Conservation (phyloP, 2,797 vertebrate genomes). For the Channa striata region DNA sequence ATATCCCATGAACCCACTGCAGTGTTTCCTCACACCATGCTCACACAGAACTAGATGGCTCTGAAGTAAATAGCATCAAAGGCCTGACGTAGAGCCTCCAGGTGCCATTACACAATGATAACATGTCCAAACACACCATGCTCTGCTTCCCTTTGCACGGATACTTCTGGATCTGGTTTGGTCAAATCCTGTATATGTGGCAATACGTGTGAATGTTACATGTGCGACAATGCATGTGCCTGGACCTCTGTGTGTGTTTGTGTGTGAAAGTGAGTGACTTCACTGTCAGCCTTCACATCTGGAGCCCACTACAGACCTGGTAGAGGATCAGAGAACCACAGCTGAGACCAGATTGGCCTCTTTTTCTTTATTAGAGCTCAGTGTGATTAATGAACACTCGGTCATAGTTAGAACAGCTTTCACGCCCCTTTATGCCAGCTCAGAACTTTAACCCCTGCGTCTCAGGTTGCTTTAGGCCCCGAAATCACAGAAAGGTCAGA, state of each 20-base stretch:
- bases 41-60: background rate
- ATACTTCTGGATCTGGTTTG: conserved; percentile 21
- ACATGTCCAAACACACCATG: conserved; percentile 34
- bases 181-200: too few species aligned
- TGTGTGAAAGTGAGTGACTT: conserved; percentile 22
- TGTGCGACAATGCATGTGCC: conserved; percentile 24
- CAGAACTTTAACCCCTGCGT: conserved; percentile 48
- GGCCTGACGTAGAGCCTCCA: conserved; percentile 11
- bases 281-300: conserved; percentile 67
- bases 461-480: conserved; percentile 59
- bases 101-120: conserved; percentile 21
- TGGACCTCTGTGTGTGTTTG: conserved; percentile 23
- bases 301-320: conserved; percentile 58
- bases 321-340: conserved; percentile 64
- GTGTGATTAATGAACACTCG: conserved; percentile 76
- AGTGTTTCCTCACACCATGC: background rate
- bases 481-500: conserved; percentile 63
- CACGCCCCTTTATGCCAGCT: conserved; percentile 55
- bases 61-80: conserved; percentile 24
- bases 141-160: conserved; percentile 16
- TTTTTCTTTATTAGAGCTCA: conserved; percentile 51
- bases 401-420: conserved; percentile 56
- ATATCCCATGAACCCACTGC: too few species aligned
- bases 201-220: conserved; percentile 1
- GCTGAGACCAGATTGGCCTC: conserved; percentile 53